phyloP scores from a whole-genome alignment of 2,113 vertebrate species.

The Platycercus adscitus region DNA sequence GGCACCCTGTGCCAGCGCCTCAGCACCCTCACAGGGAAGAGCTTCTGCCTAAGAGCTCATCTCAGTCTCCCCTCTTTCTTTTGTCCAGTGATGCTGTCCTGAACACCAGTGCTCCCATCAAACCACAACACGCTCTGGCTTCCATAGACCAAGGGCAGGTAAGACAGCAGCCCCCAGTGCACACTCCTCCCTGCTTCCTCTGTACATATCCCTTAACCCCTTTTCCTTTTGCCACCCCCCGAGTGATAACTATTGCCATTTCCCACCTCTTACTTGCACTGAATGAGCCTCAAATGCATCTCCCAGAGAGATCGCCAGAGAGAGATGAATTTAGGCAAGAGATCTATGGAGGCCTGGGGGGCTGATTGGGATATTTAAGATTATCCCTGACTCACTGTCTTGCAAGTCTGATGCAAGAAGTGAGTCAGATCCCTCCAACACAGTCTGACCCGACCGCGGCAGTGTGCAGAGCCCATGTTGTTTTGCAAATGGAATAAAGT shows the following conservation, averaged over 20 bases:
- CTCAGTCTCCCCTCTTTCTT: background rate
- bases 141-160: background rate
- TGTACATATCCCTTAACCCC: rapidly evolving
- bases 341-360: background rate
- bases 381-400: slow-evolving; percentile 34
- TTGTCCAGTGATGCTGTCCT: background rate
- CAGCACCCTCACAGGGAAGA: too few species aligned
- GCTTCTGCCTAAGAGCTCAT: too few species aligned
- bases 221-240: background rate
- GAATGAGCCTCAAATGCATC: background rate
- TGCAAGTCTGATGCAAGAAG: slow-evolving; percentile 53
- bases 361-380: background rate
- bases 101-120: background rate
- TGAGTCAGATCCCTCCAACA: slow-evolving; percentile 33
- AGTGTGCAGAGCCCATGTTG: background rate
- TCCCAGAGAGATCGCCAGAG: background rate
- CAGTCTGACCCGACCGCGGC: background rate
- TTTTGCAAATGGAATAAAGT: slow-evolving; percentile 63
- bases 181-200: background rate
- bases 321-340: background rate
- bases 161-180: background rate
- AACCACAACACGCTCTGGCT: background rate
- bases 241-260: background rate
- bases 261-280: background rate
- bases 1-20: too few species aligned